These are phyloP conservation scores for Hydrolagus affinis DNA, from an alignment of 2,113 vertebrate genomes.

Conservation along the genomic window DNA sequence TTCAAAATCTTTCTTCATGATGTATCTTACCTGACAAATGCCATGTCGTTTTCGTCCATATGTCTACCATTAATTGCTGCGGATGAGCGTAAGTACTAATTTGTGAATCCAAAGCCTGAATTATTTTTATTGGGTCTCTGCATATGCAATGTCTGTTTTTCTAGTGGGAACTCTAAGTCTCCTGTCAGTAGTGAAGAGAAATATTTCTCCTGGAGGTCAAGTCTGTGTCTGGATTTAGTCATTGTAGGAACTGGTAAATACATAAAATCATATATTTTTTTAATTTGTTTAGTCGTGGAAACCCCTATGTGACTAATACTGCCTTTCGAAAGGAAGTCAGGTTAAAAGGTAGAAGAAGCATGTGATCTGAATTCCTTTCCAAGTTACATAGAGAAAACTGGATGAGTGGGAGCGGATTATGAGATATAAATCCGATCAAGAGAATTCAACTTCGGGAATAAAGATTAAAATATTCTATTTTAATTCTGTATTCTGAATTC, in stretches of 20 bases:
- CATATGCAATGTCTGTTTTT: background rate
- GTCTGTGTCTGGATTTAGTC: constrained; percentile 23
- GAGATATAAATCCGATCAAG: background rate
- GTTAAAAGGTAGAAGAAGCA: background rate
- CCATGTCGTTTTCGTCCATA: background rate
- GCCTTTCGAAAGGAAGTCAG: background rate
- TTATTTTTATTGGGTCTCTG: background rate
- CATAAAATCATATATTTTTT: background rate
- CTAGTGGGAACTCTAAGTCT: background rate
- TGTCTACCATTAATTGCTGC: background rate
- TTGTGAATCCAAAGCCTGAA: background rate
- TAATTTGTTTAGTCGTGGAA: constrained; percentile 13
- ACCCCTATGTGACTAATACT: constrained; percentile 9
- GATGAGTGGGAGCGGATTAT: background rate
- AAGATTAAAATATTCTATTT: background rate
- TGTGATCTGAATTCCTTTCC: background rate
- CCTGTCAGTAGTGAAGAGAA: constrained; percentile 13
- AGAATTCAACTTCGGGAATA: background rate
- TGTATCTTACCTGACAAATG: constrained; percentile 1
- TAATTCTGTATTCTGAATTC: no score
- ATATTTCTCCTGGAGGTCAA: background rate
- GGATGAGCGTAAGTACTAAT: background rate
- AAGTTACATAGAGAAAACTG: background rate
- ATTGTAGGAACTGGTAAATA: constrained; percentile 4
- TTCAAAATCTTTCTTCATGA: background rate